Evolutionary conservation across 1,140 invertebrate species (phyloP).

Genomic region (Drepana arcuata): DNA sequence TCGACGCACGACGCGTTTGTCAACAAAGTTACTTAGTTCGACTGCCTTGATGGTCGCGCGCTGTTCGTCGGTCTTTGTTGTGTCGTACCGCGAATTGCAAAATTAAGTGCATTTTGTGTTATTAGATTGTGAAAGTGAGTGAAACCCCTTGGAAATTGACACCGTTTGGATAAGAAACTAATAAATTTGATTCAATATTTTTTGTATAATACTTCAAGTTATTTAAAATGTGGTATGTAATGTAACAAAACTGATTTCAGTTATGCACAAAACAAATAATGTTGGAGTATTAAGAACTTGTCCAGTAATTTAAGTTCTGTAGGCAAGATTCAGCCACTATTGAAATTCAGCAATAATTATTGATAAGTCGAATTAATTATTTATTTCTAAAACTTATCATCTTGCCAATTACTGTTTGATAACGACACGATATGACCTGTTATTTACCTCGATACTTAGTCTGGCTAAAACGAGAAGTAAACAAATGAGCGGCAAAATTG

Average conservation of each 20-base stretch:
- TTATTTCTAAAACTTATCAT: background rate
- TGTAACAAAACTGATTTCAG: slow-evolving; percentile 1
- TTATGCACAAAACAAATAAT: slow-evolving; percentile 5
- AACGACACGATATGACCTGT: no score
- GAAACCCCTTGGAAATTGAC: slow-evolving; percentile 1
- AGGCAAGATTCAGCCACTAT: background rate
- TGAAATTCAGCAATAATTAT: no score
- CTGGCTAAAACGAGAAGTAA: no score
- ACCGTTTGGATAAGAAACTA: background rate
- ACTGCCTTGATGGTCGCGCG: slow-evolving; percentile 13
- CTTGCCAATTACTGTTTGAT: background rate
- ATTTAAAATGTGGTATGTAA: slow-evolving; percentile 6
- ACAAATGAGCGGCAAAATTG: no score
- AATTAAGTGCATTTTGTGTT: slow-evolving; percentile 15
- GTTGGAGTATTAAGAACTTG: slow-evolving; percentile 14
- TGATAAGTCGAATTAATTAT: background rate
- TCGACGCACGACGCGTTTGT: slow-evolving; percentile 53
- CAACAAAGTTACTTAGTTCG: slow-evolving; percentile 59
- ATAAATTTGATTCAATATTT: slow-evolving; percentile 4
- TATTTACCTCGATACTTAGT: no score
- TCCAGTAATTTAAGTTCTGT: background rate
- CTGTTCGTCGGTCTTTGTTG: slow-evolving; percentile 16
- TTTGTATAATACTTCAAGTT: slow-evolving; percentile 1
- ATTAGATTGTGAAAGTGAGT: slow-evolving; percentile 13
- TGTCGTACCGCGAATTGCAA: slow-evolving; percentile 14